Conservation (phyloP, 2,113 vertebrate genomes). For the Neodontobutis hainanensis region DNA sequence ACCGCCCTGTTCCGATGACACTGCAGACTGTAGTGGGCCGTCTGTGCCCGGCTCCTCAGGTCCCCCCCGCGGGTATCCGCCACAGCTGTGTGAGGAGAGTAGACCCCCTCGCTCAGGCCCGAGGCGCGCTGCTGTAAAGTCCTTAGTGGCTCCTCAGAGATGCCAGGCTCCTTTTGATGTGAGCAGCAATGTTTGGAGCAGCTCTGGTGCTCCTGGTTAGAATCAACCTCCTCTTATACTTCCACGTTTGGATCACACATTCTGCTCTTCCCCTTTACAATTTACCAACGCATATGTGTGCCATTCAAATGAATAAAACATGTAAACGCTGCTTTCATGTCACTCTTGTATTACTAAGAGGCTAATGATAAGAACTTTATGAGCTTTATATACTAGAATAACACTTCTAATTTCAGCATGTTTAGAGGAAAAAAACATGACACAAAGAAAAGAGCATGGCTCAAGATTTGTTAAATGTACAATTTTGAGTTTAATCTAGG, state of each 20-base stretch:
- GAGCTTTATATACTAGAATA: too few species aligned
- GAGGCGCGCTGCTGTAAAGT: slow-evolving; percentile 74
- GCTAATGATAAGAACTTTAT: too few species aligned
- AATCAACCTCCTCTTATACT: slow-evolving; percentile 37
- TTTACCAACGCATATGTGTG: too few species aligned
- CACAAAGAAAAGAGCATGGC: too few species aligned
- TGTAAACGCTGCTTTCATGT: too few species aligned
- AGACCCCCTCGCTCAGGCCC: slow-evolving; percentile 54
- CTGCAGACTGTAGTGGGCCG: slow-evolving; percentile 17
- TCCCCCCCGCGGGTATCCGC: slow-evolving; percentile 64
- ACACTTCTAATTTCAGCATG: too few species aligned
- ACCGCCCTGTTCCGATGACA: slow-evolving; percentile 24
- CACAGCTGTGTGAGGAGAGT: slow-evolving; percentile 55
- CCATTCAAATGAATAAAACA: too few species aligned
- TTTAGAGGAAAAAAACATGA: too few species aligned
- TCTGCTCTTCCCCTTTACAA: slow-evolving; percentile 3
- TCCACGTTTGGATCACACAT: slow-evolving; percentile 11
- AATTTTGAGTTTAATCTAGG: too few species aligned
- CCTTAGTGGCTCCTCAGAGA: slow-evolving; percentile 78
- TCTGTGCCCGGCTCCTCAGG: slow-evolving; percentile 35
- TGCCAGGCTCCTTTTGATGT: slow-evolving; percentile 78
- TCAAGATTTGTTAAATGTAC: too few species aligned
- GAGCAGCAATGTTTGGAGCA: slow-evolving; percentile 72
- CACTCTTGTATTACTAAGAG: too few species aligned
- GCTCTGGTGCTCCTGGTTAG: slow-evolving; percentile 49